phyloP scores from a whole-genome alignment of 2,113 vertebrate species.

The Cyanocitta stelleri region DNA sequence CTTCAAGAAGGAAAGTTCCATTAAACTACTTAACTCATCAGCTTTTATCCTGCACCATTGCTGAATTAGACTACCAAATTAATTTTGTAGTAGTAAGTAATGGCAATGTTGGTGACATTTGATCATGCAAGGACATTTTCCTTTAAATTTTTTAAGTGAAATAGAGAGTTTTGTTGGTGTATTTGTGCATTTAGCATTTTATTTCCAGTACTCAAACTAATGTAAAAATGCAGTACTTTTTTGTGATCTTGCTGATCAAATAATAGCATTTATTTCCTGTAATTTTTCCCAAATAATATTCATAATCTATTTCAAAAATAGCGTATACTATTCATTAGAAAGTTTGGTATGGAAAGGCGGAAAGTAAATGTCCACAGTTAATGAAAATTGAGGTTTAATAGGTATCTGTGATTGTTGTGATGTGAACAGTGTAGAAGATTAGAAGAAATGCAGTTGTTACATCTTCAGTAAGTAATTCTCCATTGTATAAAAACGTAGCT shows the following conservation, averaged over 20 bases:
- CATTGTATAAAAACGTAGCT: accelerated
- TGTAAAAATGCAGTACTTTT: neutral
- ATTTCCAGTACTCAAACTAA: neutral
- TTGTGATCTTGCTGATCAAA: neutral
- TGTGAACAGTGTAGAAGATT: neutral
- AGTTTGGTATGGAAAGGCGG: neutral
- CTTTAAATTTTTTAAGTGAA: neutral
- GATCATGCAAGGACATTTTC: neutral
- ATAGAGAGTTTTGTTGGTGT: neutral
- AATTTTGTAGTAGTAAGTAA: neutral
- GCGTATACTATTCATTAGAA: neutral
- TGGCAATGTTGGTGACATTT: neutral
- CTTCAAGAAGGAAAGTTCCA: neutral
- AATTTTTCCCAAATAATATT: neutral
- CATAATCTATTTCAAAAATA: neutral
- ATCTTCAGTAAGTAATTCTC: neutral
- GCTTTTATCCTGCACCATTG: neutral
- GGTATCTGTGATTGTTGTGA: neutral
- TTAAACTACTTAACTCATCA: neutral
- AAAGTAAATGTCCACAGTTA: neutral
- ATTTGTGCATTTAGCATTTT: neutral
- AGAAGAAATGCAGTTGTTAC: neutral
- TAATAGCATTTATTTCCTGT: neutral
- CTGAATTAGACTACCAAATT: neutral
- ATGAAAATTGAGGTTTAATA: neutral